phyloP scores from a whole-genome alignment of 37 sponge, comb jelly and placozoan species.

The Beroe forskalii region DNA sequence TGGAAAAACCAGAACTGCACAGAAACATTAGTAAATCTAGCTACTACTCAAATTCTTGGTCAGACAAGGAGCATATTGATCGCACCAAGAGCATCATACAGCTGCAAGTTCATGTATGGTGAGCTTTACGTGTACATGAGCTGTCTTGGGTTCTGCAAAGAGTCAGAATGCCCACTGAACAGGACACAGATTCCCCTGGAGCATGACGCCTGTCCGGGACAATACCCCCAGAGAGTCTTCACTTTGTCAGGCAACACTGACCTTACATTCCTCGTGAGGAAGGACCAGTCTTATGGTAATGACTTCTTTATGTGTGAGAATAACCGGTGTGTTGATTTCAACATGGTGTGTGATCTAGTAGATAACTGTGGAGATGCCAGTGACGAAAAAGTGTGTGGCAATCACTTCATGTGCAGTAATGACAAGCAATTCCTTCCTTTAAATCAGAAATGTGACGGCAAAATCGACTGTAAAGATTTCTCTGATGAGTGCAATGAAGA shows the following conservation, averaged over 20 bases:
- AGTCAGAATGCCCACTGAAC: not conserved
- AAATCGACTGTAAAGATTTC: not conserved
- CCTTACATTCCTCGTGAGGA: not conserved
- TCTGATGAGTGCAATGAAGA: conserved; percentile 33
- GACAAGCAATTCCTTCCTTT: not conserved
- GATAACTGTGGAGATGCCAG: conserved; percentile 2
- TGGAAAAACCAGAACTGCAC: not conserved
- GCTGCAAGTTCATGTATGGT: not conserved
- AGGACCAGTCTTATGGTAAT: not conserved
- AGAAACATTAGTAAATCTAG: not conserved
- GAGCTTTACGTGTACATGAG: not conserved
- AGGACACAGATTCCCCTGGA: not conserved
- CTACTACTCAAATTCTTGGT: not conserved
- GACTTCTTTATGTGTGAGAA: not conserved
- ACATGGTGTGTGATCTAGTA: not conserved
- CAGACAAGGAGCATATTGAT: no score
- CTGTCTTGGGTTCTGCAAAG: not conserved
- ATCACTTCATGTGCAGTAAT: not conserved
- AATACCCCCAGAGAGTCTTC: not conserved
- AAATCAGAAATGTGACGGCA: not conserved
- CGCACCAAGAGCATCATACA: no score
- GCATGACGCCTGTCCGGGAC: conserved; percentile 28
- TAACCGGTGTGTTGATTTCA: not conserved
- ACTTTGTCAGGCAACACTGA: conserved; percentile 5
- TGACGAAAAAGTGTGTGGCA: not conserved